A percentile compares a stretch with the other conserved stretches of the same genome.
phyloP scores from a whole-genome alignment of 2,113 vertebrate genomes.

The Pitta sordida region DNA sequence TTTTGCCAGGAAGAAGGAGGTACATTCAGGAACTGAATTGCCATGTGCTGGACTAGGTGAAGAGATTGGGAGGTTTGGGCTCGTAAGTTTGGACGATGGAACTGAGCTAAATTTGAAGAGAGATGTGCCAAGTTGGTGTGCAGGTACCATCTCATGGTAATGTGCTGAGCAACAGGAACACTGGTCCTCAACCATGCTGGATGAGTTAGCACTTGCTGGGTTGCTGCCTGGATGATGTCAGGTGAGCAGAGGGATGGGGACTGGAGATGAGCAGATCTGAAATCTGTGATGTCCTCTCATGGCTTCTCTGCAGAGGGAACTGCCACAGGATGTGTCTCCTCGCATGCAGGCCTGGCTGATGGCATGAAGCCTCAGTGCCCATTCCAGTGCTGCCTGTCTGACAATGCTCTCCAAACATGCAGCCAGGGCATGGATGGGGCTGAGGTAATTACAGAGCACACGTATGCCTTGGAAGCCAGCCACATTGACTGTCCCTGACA shows the following conservation, averaged over 20 bases:
- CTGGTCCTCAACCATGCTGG: fast-evolving
- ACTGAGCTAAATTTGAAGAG: neutral
- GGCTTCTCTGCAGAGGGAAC: neutral
- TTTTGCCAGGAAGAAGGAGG: neutral
- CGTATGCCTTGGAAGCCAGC: no score
- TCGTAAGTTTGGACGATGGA: neutral
- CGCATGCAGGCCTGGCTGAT: fast-evolving
- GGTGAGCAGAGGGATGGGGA: neutral
- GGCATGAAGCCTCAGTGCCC: fast-evolving
- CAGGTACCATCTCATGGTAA: neutral
- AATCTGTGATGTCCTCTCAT: neutral
- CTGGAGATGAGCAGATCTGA: neutral
- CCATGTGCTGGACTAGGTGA: neutral
- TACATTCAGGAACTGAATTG: neutral
- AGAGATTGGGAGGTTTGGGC: neutral
- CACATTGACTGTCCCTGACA: neutral
- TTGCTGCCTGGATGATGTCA: neutral
- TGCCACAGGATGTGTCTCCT: no score
- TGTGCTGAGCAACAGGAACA: fast-evolving
- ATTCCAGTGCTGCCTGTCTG: neutral
- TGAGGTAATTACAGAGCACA: neutral
- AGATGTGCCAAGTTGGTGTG: neutral
- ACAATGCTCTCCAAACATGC: neutral
- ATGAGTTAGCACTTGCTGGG: neutral
- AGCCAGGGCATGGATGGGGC: neutral